Percentiles rank a stretch among this genome's conserved stretches.
Evolutionary conservation across 2,888 invertebrate genomes (phyloP).

Genomic region (Anthophora plumipes): DNA sequence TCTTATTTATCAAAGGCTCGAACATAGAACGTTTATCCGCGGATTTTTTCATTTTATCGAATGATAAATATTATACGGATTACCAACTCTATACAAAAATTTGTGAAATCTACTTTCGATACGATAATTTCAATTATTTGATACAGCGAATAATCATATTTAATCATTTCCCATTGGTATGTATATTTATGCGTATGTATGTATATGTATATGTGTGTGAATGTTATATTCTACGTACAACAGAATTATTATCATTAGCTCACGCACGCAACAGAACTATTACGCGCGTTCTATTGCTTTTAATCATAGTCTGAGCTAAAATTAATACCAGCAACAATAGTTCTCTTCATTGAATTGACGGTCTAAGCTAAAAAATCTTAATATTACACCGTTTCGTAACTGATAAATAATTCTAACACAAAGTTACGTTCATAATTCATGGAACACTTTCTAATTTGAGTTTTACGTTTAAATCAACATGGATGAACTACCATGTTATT

Average conservation of each 20-base stretch:
- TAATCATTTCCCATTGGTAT: neutral
- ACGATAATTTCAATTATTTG: neutral
- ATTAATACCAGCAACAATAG: neutral
- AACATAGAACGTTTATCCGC: neutral
- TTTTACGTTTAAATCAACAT: too few species aligned
- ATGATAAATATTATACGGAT: neutral
- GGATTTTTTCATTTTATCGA: neutral
- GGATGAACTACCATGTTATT: too few species aligned
- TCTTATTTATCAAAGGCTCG: constrained; percentile 14
- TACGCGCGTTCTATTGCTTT: neutral
- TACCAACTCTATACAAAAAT: neutral
- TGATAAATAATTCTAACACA: too few species aligned
- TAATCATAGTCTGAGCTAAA: neutral
- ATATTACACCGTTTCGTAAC: too few species aligned
- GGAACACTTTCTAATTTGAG: too few species aligned
- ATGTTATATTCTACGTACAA: neutral
- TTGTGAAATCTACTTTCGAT: neutral
- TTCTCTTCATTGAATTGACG: constrained; percentile 12
- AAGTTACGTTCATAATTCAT: too few species aligned
- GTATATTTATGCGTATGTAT: neutral
- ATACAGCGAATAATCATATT: neutral
- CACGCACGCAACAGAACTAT: neutral
- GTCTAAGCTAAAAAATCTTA: constrained; percentile 12
- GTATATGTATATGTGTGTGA: neutral
- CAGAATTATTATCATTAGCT: neutral